Conservation (phyloP, 1,140 invertebrate genomes). For the Chrysomallon squamiferum region DNA sequence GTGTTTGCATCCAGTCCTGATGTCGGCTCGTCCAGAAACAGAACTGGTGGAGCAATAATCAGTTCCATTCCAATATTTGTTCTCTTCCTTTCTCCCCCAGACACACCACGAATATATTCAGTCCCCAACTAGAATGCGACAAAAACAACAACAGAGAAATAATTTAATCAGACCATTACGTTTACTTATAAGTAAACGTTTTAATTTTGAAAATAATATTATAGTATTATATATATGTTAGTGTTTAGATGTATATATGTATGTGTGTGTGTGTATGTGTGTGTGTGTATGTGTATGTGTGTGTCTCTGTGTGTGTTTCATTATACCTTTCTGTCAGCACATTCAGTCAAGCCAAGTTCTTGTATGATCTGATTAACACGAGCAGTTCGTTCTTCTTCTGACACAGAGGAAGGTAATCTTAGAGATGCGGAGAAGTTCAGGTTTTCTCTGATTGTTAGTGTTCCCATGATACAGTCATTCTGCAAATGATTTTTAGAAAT, state of each 20-base stretch:
- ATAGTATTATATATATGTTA: no score
- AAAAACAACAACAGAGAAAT: no score
- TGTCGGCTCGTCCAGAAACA: constrained; percentile 24
- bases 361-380: constrained; percentile 31
- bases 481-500: no score
- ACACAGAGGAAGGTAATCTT: constrained; percentile 33
- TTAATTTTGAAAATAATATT: no score
- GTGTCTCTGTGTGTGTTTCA: no score
- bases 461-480: constrained; percentile 47
- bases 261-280: no score
- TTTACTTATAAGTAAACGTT: no score
- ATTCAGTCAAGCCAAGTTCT: constrained; percentile 34
- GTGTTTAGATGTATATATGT: no score
- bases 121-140: constrained; percentile 28
- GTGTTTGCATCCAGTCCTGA: constrained; percentile 50
- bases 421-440: constrained; percentile 60
- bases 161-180: no score
- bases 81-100: constrained; percentile 49
- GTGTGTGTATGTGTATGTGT: no score
- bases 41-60: constrained; percentile 38
- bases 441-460: constrained; percentile 52
- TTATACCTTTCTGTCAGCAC: constrained; percentile 36
- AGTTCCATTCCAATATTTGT: constrained; percentile 51
- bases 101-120: constrained; percentile 45
- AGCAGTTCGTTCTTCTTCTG: constrained; percentile 16